phyloP scores from a whole-genome alignment of 1,140 invertebrate genomes.

The Hycleus cichorii region DNA sequence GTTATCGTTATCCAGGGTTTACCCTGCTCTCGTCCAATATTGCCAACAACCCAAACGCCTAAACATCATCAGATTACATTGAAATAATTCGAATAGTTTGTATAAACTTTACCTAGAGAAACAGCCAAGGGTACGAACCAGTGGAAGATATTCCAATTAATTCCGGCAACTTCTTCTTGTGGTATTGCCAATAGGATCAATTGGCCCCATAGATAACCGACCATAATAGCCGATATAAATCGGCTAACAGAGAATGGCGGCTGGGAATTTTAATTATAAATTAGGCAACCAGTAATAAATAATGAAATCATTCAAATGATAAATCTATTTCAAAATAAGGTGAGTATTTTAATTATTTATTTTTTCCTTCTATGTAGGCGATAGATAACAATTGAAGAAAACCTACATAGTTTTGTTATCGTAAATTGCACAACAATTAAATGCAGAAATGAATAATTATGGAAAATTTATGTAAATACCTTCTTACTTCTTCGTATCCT shows the following conservation, averaged over 20 bases:
- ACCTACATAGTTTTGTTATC: too few species aligned
- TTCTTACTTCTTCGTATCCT: slow-evolving; percentile 56
- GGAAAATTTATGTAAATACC: slow-evolving; percentile 41
- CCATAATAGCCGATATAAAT: slow-evolving; percentile 67
- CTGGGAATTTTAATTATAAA: slow-evolving; percentile 41
- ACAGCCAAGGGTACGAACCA: slow-evolving; percentile 64
- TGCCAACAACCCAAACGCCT: slow-evolving; percentile 86
- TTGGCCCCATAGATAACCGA: slow-evolving; percentile 74
- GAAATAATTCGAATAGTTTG: too few species aligned
- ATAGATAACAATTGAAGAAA: too few species aligned
- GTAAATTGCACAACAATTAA: too few species aligned
- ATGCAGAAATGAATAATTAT: too few species aligned
- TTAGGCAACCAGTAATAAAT: background rate
- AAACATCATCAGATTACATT: slow-evolving; percentile 20
- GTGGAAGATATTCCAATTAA: slow-evolving; percentile 59
- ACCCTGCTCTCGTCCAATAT: slow-evolving; percentile 68
- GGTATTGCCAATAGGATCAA: slow-evolving; percentile 70
- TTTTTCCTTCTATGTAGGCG: too few species aligned
- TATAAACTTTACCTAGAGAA: slow-evolving; percentile 58
- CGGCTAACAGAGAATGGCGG: slow-evolving; percentile 72
- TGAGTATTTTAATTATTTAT: too few species aligned
- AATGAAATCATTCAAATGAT: background rate
- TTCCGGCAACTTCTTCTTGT: slow-evolving; percentile 58
- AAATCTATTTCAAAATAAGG: too few species aligned
- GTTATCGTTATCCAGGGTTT: slow-evolving; percentile 53